Conservation (phyloP, 1,140 invertebrate genomes). For the Hestina assimilis region DNA sequence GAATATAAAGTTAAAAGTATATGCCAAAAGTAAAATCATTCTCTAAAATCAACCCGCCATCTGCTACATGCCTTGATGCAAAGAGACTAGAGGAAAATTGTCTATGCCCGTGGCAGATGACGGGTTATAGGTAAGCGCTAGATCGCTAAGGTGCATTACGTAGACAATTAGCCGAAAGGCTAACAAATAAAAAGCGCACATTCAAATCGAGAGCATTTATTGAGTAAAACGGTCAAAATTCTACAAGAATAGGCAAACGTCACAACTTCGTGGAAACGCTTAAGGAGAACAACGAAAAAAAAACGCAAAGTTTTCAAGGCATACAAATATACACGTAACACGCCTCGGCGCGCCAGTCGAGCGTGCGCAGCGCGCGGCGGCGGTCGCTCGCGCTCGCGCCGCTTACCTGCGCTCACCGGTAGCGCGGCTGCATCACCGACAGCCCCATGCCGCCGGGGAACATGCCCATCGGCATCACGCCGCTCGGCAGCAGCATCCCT, state of each 20-base stretch:
- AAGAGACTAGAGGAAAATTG: neutral
- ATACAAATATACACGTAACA: conserved; percentile 22
- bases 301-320: conserved; percentile 55
- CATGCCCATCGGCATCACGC: conserved; percentile 61
- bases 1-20: conserved; percentile 23
- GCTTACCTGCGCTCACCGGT: conserved; percentile 53
- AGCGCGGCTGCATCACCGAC: conserved; percentile 63
- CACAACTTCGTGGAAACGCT: conserved; percentile 73
- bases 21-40: conserved; percentile 15
- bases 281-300: conserved; percentile 48
- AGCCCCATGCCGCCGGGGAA: conserved; percentile 50
- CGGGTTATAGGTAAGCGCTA: conserved; percentile 14
- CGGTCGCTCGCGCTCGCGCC: conserved; percentile 36
- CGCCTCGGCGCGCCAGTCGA: neutral
- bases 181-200: conserved; percentile 57
- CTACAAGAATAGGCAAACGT: conserved; percentile 76
- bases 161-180: conserved; percentile 32
- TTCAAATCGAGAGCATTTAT: conserved; percentile 73
- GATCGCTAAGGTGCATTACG: conserved; percentile 21
- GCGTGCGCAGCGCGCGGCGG: conserved; percentile 11
- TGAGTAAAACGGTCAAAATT: conserved; percentile 76
- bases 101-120: neutral
- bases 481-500: conserved; percentile 64
- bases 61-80: neutral
- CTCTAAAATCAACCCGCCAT: conserved; percentile 21